Conservation (phyloP, 2,797 vertebrate species). For the Odontamblyopus rebecca region DNA sequence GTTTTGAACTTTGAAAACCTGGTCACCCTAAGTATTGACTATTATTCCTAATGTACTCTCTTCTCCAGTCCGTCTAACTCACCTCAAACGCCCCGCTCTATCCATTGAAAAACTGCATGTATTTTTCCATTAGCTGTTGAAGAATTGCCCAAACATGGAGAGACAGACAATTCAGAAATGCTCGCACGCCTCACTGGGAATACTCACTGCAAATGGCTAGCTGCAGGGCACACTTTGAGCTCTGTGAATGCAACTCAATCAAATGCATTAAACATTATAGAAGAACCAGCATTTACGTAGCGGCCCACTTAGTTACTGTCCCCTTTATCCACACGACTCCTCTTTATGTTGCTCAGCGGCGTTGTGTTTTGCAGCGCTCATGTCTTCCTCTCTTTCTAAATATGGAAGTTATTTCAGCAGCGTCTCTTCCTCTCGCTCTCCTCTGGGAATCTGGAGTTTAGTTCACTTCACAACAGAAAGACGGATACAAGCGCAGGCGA, state of each 20-base stretch:
- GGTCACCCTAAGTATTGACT: no score
- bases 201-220: neutral
- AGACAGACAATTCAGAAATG: neutral
- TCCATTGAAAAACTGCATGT: neutral
- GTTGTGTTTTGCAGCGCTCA: neutral
- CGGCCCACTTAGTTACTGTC: neutral
- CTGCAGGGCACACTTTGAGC: neutral
- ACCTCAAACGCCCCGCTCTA: neutral
- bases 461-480: neutral
- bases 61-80: neutral
- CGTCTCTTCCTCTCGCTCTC: constrained; percentile 37
- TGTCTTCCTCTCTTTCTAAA: constrained; percentile 67
- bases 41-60: no score
- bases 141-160: neutral
- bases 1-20: no score
- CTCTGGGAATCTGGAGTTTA: constrained; percentile 39
- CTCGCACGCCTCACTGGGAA: neutral
- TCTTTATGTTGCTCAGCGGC: neutral
- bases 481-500: neutral
- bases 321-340: constrained; percentile 1
- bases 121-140: neutral
- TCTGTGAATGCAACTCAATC: neutral
- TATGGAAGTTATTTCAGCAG: constrained; percentile 70
- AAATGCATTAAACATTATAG: neutral
- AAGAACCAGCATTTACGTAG: neutral